phyloP scores from a whole-genome alignment of 2,888 invertebrate genomes.

The Nineta flava region DNA sequence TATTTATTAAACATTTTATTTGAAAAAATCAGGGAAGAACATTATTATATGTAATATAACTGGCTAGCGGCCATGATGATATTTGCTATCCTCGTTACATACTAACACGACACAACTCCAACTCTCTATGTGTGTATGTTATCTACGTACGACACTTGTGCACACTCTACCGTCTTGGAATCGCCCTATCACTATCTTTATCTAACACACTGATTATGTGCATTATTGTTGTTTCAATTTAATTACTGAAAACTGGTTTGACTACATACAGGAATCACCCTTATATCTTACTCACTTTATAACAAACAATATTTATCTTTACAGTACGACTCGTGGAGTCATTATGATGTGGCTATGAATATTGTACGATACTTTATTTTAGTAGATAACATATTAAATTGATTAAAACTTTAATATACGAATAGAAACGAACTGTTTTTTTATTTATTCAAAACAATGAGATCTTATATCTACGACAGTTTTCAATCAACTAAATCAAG shows the following conservation, averaged over 20 bases:
- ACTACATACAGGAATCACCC: constrained; percentile 3
- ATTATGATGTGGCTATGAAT: no score
- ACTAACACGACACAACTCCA: not conserved
- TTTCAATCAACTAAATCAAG: no score
- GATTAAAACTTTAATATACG: no score
- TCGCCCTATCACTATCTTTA: constrained; percentile 6
- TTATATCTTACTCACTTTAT: constrained; percentile 1
- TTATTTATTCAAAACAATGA: no score
- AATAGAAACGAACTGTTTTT: no score
- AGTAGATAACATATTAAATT: no score
- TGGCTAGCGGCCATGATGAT: constrained; percentile 6
- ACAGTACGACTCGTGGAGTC: no score
- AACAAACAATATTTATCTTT: no score
- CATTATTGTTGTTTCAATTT: not conserved
- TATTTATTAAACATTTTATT: not conserved
- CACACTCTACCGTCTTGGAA: constrained; percentile 7
- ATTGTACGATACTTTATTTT: no score
- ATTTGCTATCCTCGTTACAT: constrained; percentile 3
- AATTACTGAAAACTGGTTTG: constrained; percentile 1
- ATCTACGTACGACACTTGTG: constrained; percentile 5
- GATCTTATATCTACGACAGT: no score
- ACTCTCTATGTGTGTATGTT: not conserved
- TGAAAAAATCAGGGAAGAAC: constrained; percentile 1
- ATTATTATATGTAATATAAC: not conserved
- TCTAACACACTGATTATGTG: not conserved